Base-by-base conservation (phyloP, 2,888 invertebrate genomes). In the Ennomos quercinarius region DNA sequence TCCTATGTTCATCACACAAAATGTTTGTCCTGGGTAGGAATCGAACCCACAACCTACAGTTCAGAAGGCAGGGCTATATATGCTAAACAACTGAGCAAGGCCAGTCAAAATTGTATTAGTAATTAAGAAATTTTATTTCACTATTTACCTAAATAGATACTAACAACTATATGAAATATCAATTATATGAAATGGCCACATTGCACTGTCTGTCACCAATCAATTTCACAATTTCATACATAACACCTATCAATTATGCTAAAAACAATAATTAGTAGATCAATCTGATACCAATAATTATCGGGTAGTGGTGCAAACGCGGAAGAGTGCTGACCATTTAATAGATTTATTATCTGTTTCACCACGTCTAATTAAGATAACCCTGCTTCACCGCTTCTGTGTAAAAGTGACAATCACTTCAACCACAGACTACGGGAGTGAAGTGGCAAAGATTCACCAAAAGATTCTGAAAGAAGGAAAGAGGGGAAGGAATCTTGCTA, bases 251-350 rank as follows among this genome's bases (percentile, higher is more conserved):
- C 40, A 50, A 42, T 50, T 54, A 46, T 46, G 34, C 44, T 51
- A 64, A 57, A n/a, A 46, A 35, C 57, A 56, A 60, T 70, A 67
- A 71, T 74, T 73, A 73, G 66, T 69, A 52, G 62, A 74, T 73
- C 70, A 71, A 66, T 68, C 64, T 61, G 58, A 66, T 43, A 52
- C 34, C 11, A 17, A 17, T 44, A 11, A 10, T 35, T 35, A 39
- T n/a, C n/a, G n/a, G n/a, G n/a, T 34, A 11, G 13, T 42, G 50
- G 13, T 5, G 50, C 36, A 50, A 42, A 36, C 3, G 13, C 50
- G 50, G 50, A 50, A 50, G 34, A 40, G 34, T 49, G 40, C 9
- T 27, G 2, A 42, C 12, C 42, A 50, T 50, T 50, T 42, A 27
- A 12, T 38, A 2, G 17, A 17, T 38, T 47, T 17, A 39, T 39